Evolutionary conservation across 2,888 invertebrate genomes (phyloP).

Genomic region (Zygogramma bicolorata): DNA sequence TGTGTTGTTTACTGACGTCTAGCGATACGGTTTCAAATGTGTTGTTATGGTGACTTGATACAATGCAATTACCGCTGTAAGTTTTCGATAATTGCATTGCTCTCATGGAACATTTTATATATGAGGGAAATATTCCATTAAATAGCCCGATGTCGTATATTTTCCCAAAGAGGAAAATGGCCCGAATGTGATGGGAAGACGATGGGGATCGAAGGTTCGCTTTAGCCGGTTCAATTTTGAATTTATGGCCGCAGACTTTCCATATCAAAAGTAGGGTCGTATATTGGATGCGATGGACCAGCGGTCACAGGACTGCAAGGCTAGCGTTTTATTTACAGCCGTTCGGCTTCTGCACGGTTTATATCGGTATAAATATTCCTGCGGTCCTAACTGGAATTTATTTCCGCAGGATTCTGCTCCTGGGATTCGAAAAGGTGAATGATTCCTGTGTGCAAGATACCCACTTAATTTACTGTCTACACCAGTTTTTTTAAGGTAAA

Average conservation of each 20-base stretch:
- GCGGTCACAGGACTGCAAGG: conserved; percentile 53
- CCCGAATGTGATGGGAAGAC: conserved; percentile 43
- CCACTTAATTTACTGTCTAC: too few species aligned
- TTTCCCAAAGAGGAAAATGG: conserved; percentile 29
- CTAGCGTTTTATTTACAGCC: conserved; percentile 43
- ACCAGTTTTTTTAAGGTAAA: too few species aligned
- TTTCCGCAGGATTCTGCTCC: neutral
- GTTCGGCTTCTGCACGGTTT: conserved; percentile 20
- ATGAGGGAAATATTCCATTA: too few species aligned
- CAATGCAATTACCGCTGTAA: too few species aligned
- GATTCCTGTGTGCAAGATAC: too few species aligned
- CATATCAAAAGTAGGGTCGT: conserved; percentile 57
- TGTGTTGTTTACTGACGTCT: too few species aligned
- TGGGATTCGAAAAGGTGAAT: too few species aligned
- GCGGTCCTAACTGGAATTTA: conserved; percentile 41
- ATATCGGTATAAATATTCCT: conserved; percentile 36
- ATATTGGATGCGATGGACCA: conserved; percentile 59
- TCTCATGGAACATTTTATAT: too few species aligned
- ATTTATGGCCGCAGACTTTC: conserved; percentile 59
- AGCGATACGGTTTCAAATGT: too few species aligned
- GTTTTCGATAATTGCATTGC: too few species aligned
- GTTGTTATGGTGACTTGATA: too few species aligned
- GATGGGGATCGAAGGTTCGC: conserved; percentile 58
- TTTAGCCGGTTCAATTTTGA: conserved; percentile 61
- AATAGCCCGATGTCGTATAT: conserved; percentile 30